Conservation (phyloP, 2,888 invertebrate genomes). For the Erpobdella octoculata region DNA sequence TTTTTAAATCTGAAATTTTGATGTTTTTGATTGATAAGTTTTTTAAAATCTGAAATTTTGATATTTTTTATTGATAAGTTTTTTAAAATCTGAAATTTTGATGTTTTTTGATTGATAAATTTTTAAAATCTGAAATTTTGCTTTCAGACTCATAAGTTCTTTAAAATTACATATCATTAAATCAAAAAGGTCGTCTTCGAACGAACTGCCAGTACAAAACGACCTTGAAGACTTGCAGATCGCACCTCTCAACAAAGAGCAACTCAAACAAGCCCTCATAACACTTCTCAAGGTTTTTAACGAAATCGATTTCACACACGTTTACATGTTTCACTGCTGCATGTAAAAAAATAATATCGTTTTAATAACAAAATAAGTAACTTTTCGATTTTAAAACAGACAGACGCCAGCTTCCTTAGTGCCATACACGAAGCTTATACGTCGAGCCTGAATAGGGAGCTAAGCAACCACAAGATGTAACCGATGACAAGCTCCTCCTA, state of each 20-base stretch:
- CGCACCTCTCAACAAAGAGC: constrained; percentile 76
- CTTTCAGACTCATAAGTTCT: too few species aligned
- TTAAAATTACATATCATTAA: neutral
- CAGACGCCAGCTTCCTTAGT: constrained; percentile 77
- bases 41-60: too few species aligned
- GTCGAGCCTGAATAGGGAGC: constrained; percentile 54
- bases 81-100: too few species aligned
- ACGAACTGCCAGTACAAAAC: neutral
- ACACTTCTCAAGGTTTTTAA: constrained; percentile 64
- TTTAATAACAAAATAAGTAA: neutral
- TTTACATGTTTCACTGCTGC: neutral
- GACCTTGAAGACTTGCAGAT: neutral
- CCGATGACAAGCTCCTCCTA: too few species aligned
- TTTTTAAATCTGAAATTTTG: too few species aligned
- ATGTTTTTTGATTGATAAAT: too few species aligned
- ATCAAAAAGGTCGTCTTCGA: neutral
- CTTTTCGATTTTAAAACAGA: constrained; percentile 49
- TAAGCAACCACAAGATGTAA: constrained; percentile 21
- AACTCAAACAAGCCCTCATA: constrained; percentile 78
- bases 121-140: too few species aligned
- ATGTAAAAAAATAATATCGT: neutral
- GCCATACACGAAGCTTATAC: constrained; percentile 86
- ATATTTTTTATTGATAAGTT: too few species aligned
- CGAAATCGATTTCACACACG: neutral
- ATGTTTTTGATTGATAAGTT: too few species aligned